These are phyloP conservation scores for Notothenia rossii DNA, from an alignment of 2,113 vertebrate genomes.

Conservation along the genomic window DNA sequence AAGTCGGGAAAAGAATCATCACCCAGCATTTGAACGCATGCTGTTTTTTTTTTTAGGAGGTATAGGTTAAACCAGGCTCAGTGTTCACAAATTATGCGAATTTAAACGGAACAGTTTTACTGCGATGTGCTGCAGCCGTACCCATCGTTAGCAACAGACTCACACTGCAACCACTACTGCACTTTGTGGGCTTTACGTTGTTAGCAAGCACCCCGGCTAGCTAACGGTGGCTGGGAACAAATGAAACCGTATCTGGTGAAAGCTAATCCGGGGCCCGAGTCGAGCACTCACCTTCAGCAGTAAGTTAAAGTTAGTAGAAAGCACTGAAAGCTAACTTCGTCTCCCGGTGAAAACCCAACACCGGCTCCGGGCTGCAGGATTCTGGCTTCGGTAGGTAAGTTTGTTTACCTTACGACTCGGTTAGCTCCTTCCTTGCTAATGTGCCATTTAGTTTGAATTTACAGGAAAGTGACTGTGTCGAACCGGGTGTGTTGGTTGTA, in stretches of 20 bases:
- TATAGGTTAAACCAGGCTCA: neutral
- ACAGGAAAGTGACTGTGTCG: neutral
- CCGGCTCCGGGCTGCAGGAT: neutral
- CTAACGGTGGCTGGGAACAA: constrained; percentile 40
- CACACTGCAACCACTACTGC: constrained; percentile 6
- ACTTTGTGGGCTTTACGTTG: constrained; percentile 15
- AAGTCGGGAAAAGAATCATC: constrained; percentile 45
- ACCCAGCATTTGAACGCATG: constrained; percentile 14
- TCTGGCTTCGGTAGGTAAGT: constrained; percentile 54
- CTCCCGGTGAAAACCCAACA: neutral
- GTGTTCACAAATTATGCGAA: neutral
- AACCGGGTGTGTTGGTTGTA: neutral
- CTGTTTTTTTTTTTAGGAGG: constrained; percentile 8
- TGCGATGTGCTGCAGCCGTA: neutral
- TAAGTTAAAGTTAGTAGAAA: constrained; percentile 8
- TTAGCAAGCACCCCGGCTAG: constrained; percentile 46
- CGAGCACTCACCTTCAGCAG: neutral
- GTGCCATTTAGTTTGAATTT: neutral
- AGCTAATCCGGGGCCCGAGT: constrained; percentile 14
- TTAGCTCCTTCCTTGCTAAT: neutral
- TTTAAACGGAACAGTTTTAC: neutral
- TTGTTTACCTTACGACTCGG: constrained; percentile 44
- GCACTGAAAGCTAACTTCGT: neutral
- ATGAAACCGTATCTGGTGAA: neutral
- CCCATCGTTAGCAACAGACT: constrained; percentile 17